phyloP scores from a whole-genome alignment of 30 jellyfish, hydroid and myxozoan genomes.

The Hydractinia echinata region DNA sequence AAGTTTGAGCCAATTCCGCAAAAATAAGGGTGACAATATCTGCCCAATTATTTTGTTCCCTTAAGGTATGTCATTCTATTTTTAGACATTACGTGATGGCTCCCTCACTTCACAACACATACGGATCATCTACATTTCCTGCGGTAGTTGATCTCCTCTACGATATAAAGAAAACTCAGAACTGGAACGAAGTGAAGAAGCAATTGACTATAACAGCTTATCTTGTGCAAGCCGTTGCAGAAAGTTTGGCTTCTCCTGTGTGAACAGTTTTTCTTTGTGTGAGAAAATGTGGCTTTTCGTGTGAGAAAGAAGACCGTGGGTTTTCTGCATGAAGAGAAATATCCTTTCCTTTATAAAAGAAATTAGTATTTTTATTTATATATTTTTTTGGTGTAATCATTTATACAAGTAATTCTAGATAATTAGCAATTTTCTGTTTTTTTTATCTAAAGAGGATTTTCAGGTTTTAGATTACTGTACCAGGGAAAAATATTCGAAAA shows the following conservation, averaged over 20 bases:
- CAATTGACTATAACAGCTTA: conserved; percentile 1
- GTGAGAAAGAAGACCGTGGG: no score
- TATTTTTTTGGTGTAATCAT: no score
- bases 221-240: conserved; percentile 14
- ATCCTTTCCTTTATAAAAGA: no score
- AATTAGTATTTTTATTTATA: no score
- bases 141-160: conserved; percentile 53
- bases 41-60: not conserved
- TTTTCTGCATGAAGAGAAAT: no score
- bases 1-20: no score
- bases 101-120: conserved; percentile 29
- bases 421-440: no score
- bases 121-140: conserved; percentile 62
- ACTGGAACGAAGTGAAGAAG: conserved; percentile 21
- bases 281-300: no score
- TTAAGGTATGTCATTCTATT: not conserved
- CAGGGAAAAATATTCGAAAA: no score
- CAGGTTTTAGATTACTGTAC: no score
- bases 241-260: not conserved
- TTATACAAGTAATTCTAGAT: no score
- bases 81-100: conserved; percentile 50
- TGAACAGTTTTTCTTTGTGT: not conserved
- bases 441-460: no score
- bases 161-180: conserved; percentile 26
- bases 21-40: not conserved